Base-by-base conservation (phyloP, 1,140 invertebrate species). In the Ostrea denselamellosa region DNA sequence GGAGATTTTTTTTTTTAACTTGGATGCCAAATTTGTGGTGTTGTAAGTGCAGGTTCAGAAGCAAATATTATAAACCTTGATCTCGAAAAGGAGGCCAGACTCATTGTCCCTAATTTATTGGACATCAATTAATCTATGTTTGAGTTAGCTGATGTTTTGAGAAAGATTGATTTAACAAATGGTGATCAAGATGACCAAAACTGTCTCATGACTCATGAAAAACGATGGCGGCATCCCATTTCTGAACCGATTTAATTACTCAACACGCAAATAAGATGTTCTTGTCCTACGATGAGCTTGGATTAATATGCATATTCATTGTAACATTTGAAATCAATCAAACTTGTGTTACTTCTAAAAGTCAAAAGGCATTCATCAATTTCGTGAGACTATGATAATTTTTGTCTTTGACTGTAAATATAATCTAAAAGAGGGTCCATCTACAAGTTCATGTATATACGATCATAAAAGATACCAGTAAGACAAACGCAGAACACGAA, bases 141-240 rank as follows among this genome's bases (percentile, higher is more conserved):
- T 77, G 68, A 34, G 68, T 34, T 44, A 77, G 68, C 68, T 28
- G 68, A 77, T 77, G 68, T 77, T 77, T 68, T 77, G 68, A 77
- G 68, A 77, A 77, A 77, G 68, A 77, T 77, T 77, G 68, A 77
- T 77, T 77, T 77, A 77, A 77, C 68, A 77, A 28, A 34, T 17
- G 68, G 68, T 34, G 68, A 77, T 34, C 68, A 25, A 77, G 68
- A 77, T 77, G 68, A 77, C 68, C 68, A 77, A 77, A 77, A 14
- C 10, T 77, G 68, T 77, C 68, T 17, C 25, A 25, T 77, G 68
- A 77, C 22, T 77, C 68, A 77, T 77, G 68, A 77, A 77, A 77
- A 77, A 77, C 25, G 68, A 34, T 34, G 22, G 25, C 28, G 68
- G 68, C 12, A 77, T 77, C 68, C 68, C 68, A 34, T 77, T 77